phyloP scores from a whole-genome alignment of 2,888 invertebrate species.

The Catocala sponsa region DNA sequence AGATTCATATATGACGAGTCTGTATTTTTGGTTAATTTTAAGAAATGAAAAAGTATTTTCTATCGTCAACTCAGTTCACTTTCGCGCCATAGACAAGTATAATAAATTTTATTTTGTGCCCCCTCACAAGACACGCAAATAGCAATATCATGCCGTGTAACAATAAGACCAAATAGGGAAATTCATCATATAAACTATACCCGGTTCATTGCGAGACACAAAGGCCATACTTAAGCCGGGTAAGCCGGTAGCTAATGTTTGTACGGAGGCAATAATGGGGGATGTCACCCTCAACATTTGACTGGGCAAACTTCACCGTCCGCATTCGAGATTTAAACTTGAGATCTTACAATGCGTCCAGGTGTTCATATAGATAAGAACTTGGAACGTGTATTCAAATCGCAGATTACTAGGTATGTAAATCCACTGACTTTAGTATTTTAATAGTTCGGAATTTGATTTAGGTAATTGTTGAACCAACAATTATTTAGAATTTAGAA shows the following conservation, averaged over 20 bases:
- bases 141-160: background rate
- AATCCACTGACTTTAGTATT: too few relatives aligned
- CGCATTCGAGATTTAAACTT: slow-evolving; percentile 55
- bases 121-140: background rate
- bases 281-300: slow-evolving; percentile 77
- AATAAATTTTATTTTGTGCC: background rate
- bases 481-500: too few relatives aligned
- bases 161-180: slow-evolving; percentile 8
- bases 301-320: slow-evolving; percentile 74
- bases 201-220: slow-evolving; percentile 33
- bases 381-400: slow-evolving; percentile 24
- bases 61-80: too few relatives aligned
- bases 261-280: slow-evolving; percentile 82
- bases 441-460: too few relatives aligned
- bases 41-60: too few relatives aligned
- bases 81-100: too few relatives aligned
- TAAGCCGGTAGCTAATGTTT: slow-evolving; percentile 76
- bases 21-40: too few relatives aligned
- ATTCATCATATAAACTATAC: slow-evolving; percentile 53
- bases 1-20: too few relatives aligned
- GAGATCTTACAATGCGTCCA: slow-evolving; percentile 47
- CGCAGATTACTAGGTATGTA: slow-evolving; percentile 5
- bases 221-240: slow-evolving; percentile 63
- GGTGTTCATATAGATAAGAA: slow-evolving; percentile 37
- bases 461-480: too few relatives aligned